Conservation (phyloP, 2,888 invertebrate species). For the Dysmachus trigonus region DNA sequence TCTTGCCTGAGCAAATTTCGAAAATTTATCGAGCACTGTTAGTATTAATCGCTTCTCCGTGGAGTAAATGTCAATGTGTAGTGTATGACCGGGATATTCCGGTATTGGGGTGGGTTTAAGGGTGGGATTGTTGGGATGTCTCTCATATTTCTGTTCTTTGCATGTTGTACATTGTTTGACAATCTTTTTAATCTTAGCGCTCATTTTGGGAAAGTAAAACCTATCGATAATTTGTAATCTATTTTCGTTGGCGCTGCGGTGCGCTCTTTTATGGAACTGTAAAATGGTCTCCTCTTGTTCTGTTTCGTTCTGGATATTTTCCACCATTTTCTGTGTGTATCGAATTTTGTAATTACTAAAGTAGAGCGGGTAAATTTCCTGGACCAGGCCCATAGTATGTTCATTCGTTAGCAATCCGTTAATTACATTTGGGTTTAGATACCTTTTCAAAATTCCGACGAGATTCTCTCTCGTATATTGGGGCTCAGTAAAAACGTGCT, state of each 20-base stretch:
- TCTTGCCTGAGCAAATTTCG: slow-evolving; percentile 43
- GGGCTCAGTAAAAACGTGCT: too few relatives aligned
- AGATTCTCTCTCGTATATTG: too few relatives aligned
- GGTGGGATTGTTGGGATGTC: too few relatives aligned
- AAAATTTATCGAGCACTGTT: slow-evolving; percentile 48
- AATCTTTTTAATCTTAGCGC: neutral
- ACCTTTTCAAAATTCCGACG: too few relatives aligned
- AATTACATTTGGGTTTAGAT: too few relatives aligned
- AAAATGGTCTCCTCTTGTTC: slow-evolving; percentile 7
- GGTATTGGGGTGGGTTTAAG: too few relatives aligned
- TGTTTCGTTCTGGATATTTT: neutral
- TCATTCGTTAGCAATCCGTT: too few relatives aligned
- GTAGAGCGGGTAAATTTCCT: too few relatives aligned
- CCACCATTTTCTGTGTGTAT: neutral
- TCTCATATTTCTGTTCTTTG: too few relatives aligned
- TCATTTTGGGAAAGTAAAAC: slow-evolving; percentile 19
- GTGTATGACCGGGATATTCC: too few relatives aligned
- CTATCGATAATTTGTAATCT: slow-evolving; percentile 5
- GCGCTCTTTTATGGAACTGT: neutral
- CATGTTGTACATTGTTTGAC: slow-evolving; percentile 38
- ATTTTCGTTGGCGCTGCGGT: neutral
- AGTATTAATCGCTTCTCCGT: slow-evolving; percentile 37
- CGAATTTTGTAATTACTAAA: neutral
- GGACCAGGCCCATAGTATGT: too few relatives aligned
- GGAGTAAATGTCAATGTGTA: too few relatives aligned